These are phyloP conservation scores for Latrodectus hesperus DNA, from an alignment of 2,888 invertebrate species.

Conservation along the genomic window DNA sequence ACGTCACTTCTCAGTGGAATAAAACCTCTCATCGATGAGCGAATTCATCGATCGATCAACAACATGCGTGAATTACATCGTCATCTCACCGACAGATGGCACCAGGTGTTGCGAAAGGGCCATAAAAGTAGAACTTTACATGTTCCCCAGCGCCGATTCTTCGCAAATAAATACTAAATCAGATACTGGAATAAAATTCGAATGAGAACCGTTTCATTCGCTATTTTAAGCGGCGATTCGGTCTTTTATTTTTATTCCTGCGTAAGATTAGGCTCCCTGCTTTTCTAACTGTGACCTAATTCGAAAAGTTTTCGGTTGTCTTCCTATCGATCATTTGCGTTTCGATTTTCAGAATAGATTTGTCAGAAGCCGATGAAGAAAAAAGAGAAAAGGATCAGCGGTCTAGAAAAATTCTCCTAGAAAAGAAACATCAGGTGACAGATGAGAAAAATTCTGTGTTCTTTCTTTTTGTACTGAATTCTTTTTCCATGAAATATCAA, in stretches of 20 bases:
- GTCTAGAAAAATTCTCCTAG: too few relatives aligned
- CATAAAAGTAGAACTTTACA: neutral
- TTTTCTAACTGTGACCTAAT: neutral
- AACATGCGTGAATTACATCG: conserved; percentile 33
- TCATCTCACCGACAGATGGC: conserved; percentile 45
- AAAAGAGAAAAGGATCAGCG: neutral
- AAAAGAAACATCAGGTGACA: too few relatives aligned
- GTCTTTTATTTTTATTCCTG: too few relatives aligned
- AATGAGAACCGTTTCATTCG: too few relatives aligned
- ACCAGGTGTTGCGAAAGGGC: neutral
- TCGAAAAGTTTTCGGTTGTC: neutral
- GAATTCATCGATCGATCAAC: conserved; percentile 60
- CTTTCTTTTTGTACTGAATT: too few relatives aligned
- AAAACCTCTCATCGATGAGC: conserved; percentile 68
- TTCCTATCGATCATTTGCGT: neutral
- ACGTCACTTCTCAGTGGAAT: conserved; percentile 56
- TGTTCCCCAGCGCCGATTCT: too few relatives aligned
- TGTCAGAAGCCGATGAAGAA: conserved; percentile 5
- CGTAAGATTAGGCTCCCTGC: too few relatives aligned
- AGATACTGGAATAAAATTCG: too few relatives aligned
- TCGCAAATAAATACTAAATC: too few relatives aligned
- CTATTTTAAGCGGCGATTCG: too few relatives aligned
- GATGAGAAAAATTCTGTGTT: too few relatives aligned
- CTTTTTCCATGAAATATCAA: too few relatives aligned
- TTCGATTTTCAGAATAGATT: neutral